Percentiles rank a stretch among this genome's conserved stretches.
phyloP scores from a whole-genome alignment of 2,113 vertebrate genomes.

The Scophthalmus maximus region DNA sequence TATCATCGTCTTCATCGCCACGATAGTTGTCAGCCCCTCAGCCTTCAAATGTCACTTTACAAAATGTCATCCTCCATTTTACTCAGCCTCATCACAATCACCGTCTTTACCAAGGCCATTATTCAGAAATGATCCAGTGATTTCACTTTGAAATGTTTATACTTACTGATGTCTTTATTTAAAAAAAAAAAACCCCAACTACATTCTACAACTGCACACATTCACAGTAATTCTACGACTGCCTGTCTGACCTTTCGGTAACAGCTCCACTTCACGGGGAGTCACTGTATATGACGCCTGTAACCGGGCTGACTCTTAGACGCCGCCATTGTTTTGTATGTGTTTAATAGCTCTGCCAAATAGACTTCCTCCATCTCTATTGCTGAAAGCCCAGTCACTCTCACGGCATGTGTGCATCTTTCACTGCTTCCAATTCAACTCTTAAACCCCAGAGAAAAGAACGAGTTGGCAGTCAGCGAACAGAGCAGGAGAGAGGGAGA shows the following conservation, averaged over 20 bases:
- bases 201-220: slow-evolving; percentile 2
- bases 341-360: slow-evolving; percentile 60
- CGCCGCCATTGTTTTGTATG: slow-evolving; percentile 42
- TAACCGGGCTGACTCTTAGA: slow-evolving; percentile 37
- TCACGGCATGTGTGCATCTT: slow-evolving; percentile 68
- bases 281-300: slow-evolving; percentile 34
- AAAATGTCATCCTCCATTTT: slow-evolving; percentile 12
- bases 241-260: slow-evolving; percentile 14
- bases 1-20: slow-evolving; percentile 10
- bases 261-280: background rate
- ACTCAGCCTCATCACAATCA: slow-evolving; percentile 10
- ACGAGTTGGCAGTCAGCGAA: slow-evolving; percentile 56
- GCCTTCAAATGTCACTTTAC: slow-evolving; percentile 35
- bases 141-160: background rate
- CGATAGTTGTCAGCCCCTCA: background rate
- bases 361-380: slow-evolving; percentile 60
- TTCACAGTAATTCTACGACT: background rate
- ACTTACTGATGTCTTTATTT: no score
- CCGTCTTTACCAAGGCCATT: slow-evolving; percentile 6
- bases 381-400: slow-evolving; percentile 53
- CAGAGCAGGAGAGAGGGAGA: slow-evolving; percentile 42
- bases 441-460: slow-evolving; percentile 68
- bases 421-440: slow-evolving; percentile 65
- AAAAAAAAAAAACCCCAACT: slow-evolving; percentile 2
- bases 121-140: slow-evolving; percentile 16